Percentiles rank a stretch among this genome's conserved stretches.
phyloP scores from a whole-genome alignment of 2,888 invertebrate species.

The Zaprionus bogoriensis region DNA sequence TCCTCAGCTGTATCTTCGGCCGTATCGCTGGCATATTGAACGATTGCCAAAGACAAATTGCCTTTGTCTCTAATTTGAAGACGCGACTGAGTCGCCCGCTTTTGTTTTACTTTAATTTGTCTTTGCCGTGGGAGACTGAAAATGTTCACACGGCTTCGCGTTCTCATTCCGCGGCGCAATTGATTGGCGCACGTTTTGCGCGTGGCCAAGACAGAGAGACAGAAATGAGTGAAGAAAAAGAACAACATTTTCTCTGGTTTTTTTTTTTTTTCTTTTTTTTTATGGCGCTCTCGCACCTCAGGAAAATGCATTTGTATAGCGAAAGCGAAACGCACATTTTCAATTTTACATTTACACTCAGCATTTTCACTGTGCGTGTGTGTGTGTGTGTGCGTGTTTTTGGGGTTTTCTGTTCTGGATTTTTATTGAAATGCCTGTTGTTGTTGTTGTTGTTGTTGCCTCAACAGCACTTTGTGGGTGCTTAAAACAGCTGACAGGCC shows the following conservation, averaged over 20 bases:
- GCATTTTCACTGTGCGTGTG: background rate
- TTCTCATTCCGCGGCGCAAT: slow-evolving; percentile 43
- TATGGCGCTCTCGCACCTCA: slow-evolving; percentile 4
- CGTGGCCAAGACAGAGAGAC: slow-evolving; percentile 48
- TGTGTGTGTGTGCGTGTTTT: slow-evolving; percentile 1
- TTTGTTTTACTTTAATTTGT: slow-evolving; percentile 63
- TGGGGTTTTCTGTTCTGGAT: slow-evolving; percentile 33
- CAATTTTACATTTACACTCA: slow-evolving; percentile 42
- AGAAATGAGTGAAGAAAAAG: background rate
- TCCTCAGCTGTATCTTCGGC: too few species aligned
- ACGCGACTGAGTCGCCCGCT: slow-evolving; percentile 40
- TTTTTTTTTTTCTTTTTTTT: background rate
- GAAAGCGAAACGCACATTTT: slow-evolving; percentile 47
- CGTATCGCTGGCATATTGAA: slow-evolving; percentile 36
- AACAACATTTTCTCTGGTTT: background rate
- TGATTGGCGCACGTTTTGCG: slow-evolving; percentile 77
- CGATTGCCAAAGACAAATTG: slow-evolving; percentile 75
- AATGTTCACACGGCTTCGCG: slow-evolving; percentile 60
- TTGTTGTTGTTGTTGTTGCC: slow-evolving; percentile 35
- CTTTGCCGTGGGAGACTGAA: slow-evolving; percentile 68
- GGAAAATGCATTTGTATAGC: slow-evolving; percentile 33
- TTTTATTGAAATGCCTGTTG: slow-evolving; percentile 57
- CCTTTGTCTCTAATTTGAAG: slow-evolving; percentile 71
- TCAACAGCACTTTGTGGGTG: slow-evolving; percentile 78
- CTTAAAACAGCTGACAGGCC: slow-evolving; percentile 80